Evolutionary conservation across 2,797 vertebrate species (phyloP), one percentile per base, ranked within the genome.

Genomic region (Molossus alvarezi): DNA sequence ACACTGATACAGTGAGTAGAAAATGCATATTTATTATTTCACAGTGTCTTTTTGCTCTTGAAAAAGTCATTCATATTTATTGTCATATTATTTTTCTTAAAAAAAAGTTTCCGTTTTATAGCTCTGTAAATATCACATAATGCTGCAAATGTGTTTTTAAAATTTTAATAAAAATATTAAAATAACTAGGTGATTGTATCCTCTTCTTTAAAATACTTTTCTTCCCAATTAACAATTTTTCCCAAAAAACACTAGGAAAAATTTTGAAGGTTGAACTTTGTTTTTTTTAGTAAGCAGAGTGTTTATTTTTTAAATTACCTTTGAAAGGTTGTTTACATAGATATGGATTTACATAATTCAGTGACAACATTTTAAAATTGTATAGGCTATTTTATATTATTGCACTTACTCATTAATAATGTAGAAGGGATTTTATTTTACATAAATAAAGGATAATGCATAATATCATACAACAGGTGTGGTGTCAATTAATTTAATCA

Each of bases 301-400:
- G 93, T 98, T 98, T 98, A 98, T 99, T 99, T 98, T 96, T 98
- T 97, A 98, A 99, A 98, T 98, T 98, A 98, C 98, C 98, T 98
- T 97, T 98, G 99, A 97, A 96, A 97, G 88, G 90, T 97, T 98
- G 97, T 98, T 98, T 98, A 98, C 97, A 97, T 98, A 67, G 65
- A 98, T 98, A 97, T 97, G 97, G 97, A 98, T 98, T 98, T 98
- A 98, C 98, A 98, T 95, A 98, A 98, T 97, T 94, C 95, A 97
- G 97, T 89, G 94, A 98, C 97, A 98, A 98, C 96, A 96, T 97
- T 60, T 97, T 97, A 92, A 98, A 82, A 98, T 98, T 98, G 98
- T 98, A 98, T 98, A 98, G 96, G 98, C 98, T 98, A 98, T 97
- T 98, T 98, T 96, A 97, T 98, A 98, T 98, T 98, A 99, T 99